Evolutionary conservation across 2,888 invertebrate genomes (phyloP).

Genomic region (Dendrolimus pini): DNA sequence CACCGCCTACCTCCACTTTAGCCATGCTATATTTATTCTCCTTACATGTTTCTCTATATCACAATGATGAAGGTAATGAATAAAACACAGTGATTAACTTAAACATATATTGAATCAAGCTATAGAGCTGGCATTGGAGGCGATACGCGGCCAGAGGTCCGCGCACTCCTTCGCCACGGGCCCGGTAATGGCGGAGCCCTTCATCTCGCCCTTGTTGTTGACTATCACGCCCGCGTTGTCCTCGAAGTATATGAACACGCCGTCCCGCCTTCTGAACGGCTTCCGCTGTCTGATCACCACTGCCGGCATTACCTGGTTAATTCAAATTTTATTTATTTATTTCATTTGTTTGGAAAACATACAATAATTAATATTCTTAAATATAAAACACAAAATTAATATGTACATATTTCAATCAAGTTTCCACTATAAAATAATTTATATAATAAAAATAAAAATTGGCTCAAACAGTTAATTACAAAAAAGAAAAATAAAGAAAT

Average conservation of each 20-base stretch:
- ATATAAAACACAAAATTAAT: too few relatives aligned
- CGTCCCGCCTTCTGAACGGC: conserved; percentile 99
- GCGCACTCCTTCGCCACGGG: conserved; percentile 99
- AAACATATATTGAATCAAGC: conserved; percentile 77
- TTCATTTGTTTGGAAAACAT: too few relatives aligned
- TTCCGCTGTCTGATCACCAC: conserved; percentile 99
- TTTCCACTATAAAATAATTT: too few relatives aligned
- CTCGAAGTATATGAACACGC: conserved; percentile 99
- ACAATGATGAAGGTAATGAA: neutral
- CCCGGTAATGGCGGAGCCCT: conserved; percentile 99
- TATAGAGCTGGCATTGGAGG: conserved; percentile 99
- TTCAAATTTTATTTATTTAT: too few relatives aligned
- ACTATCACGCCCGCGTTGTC: conserved; percentile 99
- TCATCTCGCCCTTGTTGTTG: conserved; percentile 99
- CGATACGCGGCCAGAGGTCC: conserved; percentile 99
- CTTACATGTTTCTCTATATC: too few relatives aligned
- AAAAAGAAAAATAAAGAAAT: too few relatives aligned
- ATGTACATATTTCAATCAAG: too few relatives aligned
- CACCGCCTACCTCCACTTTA: too few relatives aligned
- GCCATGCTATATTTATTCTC: too few relatives aligned
- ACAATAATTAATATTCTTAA: too few relatives aligned
- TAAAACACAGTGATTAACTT: conserved; percentile 19
- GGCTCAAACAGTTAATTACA: too few relatives aligned
- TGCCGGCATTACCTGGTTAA: conserved; percentile 94
- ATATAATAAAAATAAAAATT: too few relatives aligned